These are phyloP conservation scores for silkworm (Bombyx mori) DNA, from an alignment of 1,140 invertebrate genomes.

Conservation along the genomic window DNA sequence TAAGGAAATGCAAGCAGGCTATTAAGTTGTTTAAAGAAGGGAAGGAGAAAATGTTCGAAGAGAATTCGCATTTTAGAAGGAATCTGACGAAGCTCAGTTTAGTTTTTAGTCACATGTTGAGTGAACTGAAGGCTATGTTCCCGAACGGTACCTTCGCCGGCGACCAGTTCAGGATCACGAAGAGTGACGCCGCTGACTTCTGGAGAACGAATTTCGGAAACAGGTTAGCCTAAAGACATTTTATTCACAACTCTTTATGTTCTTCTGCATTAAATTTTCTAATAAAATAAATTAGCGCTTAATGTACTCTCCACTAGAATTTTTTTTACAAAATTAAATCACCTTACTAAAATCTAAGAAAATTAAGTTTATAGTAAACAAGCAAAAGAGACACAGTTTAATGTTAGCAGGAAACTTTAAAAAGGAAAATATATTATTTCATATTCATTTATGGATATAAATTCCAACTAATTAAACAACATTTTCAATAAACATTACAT, in stretches of 20 bases:
- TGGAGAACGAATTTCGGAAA: conserved; percentile 97
- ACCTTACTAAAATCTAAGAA: no score
- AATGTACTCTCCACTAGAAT: no score
- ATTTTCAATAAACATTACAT: no score
- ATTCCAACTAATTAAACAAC: no score
- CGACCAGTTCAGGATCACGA: conserved; percentile 98
- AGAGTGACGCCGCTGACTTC: conserved; percentile 98
- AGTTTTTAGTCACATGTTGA: conserved; percentile 99
- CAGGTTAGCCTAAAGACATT: conserved; percentile 77
- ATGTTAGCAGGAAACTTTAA: no score
- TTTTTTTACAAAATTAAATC: no score
- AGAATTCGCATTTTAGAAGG: conserved; percentile 93
- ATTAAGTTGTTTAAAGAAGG: conserved; percentile 99
- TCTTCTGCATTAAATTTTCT: not conserved
- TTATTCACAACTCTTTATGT: not conserved
- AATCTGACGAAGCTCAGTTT: conserved; percentile 98
- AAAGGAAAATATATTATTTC: no score
- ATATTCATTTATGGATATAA: no score
- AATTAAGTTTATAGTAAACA: no score
- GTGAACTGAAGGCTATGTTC: conserved; percentile 98
- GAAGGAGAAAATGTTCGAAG: conserved; percentile 99
- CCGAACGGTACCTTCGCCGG: conserved; percentile 96
- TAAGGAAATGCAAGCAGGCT: conserved; percentile 98
- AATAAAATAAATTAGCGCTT: no score
- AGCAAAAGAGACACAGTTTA: no score